phyloP scores from a whole-genome alignment of 2,888 invertebrate genomes.

The Latrodectus hesperus region DNA sequence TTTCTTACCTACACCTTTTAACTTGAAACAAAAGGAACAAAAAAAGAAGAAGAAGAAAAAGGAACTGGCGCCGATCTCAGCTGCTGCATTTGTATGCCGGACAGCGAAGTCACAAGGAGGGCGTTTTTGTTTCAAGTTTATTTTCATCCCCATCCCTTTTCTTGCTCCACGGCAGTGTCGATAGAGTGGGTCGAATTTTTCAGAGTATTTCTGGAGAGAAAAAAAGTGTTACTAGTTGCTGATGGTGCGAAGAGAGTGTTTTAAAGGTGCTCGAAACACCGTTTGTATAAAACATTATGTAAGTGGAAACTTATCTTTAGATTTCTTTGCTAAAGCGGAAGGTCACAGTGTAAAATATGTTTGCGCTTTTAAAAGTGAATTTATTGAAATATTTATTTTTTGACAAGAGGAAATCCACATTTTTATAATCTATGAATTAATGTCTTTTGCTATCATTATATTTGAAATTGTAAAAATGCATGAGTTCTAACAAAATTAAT shows the following conservation, averaged over 20 bases:
- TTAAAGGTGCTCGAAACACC: conserved; percentile 8
- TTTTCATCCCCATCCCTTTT: conserved; percentile 9
- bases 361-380: too few species aligned
- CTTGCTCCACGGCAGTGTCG: neutral
- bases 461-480: too few species aligned
- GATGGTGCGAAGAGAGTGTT: conserved; percentile 34
- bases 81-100: conserved; percentile 55
- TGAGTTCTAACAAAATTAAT: too few species aligned
- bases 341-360: too few species aligned
- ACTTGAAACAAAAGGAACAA: neutral
- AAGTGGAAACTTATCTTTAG: neutral
- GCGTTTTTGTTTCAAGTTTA: conserved; percentile 19
- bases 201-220: conserved; percentile 21
- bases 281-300: conserved; percentile 1
- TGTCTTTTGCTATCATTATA: too few species aligned
- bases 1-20: conserved; percentile 5
- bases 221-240: conserved; percentile 29
- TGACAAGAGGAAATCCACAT: too few species aligned
- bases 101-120: conserved; percentile 13
- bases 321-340: too few species aligned
- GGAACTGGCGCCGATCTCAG: neutral
- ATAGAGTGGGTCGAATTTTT: conserved; percentile 48
- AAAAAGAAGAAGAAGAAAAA: neutral
- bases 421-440: too few species aligned
- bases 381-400: too few species aligned